Percentiles rank a stretch among this genome's conserved stretches.
These are phyloP conservation scores for Tragelaphus strepsiceros DNA, from an alignment of 2,113 vertebrate species.

Conservation along the genomic window DNA sequence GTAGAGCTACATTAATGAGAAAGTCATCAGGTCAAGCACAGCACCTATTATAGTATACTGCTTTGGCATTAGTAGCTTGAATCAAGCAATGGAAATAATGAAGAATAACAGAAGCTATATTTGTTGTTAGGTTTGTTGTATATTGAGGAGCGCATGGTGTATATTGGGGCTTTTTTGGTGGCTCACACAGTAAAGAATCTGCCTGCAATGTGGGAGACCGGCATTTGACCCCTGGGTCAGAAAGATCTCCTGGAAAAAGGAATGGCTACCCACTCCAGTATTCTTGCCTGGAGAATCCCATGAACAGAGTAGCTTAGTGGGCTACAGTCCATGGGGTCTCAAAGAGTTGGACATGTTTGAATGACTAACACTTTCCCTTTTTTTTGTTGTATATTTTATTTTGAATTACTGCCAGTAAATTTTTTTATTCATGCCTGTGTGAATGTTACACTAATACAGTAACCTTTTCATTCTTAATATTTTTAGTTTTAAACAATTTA, in stretches of 20 bases:
- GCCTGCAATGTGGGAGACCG: neutral
- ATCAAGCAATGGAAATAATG: neutral
- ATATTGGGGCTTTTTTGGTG: neutral
- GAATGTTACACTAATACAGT: neutral
- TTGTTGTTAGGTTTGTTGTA: neutral
- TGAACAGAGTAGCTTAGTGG: neutral
- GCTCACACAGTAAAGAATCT: neutral
- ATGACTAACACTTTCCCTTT: neutral
- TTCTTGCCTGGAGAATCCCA: neutral
- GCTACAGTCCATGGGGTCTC: neutral
- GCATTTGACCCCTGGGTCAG: neutral
- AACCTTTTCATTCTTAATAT: neutral
- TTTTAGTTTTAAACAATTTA: slow-evolving; percentile 29
- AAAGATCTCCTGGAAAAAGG: neutral
- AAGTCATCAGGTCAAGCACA: neutral
- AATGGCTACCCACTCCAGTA: neutral
- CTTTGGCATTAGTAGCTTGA: neutral
- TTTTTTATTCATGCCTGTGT: neutral
- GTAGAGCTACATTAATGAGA: neutral
- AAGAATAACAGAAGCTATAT: neutral
- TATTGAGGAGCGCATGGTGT: neutral
- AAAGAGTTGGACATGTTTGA: neutral
- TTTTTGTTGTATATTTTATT: neutral
- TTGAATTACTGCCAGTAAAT: neutral
- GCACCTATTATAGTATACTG: neutral